Evolutionary conservation across 2,888 invertebrate species (phyloP).

Genomic region (Agrilus cyanescens): DNA sequence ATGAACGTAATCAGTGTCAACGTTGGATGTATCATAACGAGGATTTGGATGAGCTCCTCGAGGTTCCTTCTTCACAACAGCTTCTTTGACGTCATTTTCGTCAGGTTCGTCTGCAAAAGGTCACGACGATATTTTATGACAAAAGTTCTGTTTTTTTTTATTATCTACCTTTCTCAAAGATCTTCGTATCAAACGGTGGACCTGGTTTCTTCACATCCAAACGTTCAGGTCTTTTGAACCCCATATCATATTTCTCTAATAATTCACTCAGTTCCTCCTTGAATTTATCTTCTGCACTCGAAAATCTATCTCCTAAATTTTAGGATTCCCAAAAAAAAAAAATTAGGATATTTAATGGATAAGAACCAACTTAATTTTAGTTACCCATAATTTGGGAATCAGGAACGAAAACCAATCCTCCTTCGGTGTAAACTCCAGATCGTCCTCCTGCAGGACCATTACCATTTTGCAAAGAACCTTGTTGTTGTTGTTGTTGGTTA

Average conservation of each 20-base stretch:
- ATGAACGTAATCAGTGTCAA: constrained; percentile 69
- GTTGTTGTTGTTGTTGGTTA: constrained; percentile 22
- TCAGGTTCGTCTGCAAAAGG: background rate
- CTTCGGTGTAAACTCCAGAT: constrained; percentile 47
- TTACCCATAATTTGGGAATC: constrained; percentile 22
- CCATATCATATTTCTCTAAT: constrained; percentile 53
- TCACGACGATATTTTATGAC: too few relatives aligned
- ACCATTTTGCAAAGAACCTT: constrained; percentile 11
- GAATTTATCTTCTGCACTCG: constrained; percentile 16
- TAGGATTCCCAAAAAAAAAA: background rate
- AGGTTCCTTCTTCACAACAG: constrained; percentile 35
- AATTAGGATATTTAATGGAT: constrained; percentile 1
- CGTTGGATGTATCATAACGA: constrained; percentile 33
- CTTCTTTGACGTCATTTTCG: background rate
- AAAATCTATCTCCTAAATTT: constrained; percentile 8
- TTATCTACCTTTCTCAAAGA: constrained; percentile 1
- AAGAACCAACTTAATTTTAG: background rate
- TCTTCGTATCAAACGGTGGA: constrained; percentile 60
- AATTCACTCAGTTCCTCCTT: constrained; percentile 43
- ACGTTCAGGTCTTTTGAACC: constrained; percentile 79
- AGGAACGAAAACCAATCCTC: constrained; percentile 44
- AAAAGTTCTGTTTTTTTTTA: background rate
- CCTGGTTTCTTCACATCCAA: constrained; percentile 94
- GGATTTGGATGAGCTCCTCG: constrained; percentile 29
- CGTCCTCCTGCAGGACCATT: constrained; percentile 14